Evolutionary conservation across 2,797 vertebrate species (phyloP).

Genomic region (Myotis findleyi): DNA sequence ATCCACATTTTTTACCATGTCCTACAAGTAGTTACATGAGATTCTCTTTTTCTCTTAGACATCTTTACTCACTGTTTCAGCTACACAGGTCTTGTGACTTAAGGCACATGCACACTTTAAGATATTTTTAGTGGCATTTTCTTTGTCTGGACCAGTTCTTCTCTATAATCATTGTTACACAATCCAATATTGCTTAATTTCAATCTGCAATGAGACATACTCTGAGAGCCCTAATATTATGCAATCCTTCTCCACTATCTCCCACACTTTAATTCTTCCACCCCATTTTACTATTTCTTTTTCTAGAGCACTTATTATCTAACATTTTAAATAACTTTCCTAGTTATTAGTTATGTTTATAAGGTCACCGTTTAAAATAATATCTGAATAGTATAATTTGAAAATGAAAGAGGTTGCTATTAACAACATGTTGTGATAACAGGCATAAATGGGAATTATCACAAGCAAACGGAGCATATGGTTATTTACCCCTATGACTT

Average conservation of each 20-base stretch:
- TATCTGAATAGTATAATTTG: not conserved
- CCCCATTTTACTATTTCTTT: not conserved
- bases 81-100: not conserved
- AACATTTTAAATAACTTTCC: not conserved
- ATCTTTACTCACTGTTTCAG: not conserved
- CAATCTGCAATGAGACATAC: not conserved
- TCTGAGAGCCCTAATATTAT: not conserved
- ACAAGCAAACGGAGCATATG: not conserved
- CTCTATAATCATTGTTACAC: accelerated
- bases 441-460: not conserved
- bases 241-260: not conserved
- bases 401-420: not conserved
- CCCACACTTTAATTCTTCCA: not conserved
- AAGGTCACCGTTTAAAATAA: not conserved
- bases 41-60: not conserved
- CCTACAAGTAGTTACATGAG: not conserved
- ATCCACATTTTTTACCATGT: not conserved
- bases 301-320: not conserved
- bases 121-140: not conserved
- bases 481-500: not conserved
- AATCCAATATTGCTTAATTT: not conserved
- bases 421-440: not conserved
- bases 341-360: not conserved
- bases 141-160: not conserved
- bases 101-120: not conserved